phyloP scores from a whole-genome alignment of 2,113 vertebrate genomes.

The Origma solitaria region DNA sequence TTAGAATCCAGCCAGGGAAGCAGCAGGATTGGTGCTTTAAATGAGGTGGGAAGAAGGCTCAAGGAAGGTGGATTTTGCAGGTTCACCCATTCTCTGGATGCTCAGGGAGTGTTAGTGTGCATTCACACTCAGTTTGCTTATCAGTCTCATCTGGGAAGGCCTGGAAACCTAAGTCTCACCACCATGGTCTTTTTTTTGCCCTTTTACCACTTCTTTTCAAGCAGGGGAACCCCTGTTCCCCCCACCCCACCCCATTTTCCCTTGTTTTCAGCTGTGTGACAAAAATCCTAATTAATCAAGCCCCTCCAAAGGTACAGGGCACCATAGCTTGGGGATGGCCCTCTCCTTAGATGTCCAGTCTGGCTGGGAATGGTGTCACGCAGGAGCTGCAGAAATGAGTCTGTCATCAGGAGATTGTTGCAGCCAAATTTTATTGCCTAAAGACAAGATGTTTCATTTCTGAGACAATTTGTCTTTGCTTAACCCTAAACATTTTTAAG shows the following conservation, averaged over 20 bases:
- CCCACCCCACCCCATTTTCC: neutral
- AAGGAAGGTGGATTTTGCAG: neutral
- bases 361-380: neutral
- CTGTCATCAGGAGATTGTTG: neutral
- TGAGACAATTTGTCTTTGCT: neutral
- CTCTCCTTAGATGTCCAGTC: neutral
- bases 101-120: neutral
- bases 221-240: fast-evolving
- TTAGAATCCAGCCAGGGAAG: neutral
- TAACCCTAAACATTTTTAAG: neutral
- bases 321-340: neutral
- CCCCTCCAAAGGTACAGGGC: too few relatives aligned
- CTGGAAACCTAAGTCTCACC: neutral
- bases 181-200: neutral
- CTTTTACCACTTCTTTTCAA: neutral
- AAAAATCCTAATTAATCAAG: neutral
- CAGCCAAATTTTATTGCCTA: neutral
- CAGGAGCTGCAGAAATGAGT: neutral
- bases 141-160: neutral
- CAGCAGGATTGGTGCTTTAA: neutral
- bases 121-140: neutral
- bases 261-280: neutral
- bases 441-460: slow-evolving; percentile 11
- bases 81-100: neutral
- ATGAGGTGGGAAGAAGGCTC: neutral